Evolutionary conservation across 2,797 vertebrate genomes (phyloP), one percentile per base, ranked within the genome.

Genomic region (Otus scops): DNA sequence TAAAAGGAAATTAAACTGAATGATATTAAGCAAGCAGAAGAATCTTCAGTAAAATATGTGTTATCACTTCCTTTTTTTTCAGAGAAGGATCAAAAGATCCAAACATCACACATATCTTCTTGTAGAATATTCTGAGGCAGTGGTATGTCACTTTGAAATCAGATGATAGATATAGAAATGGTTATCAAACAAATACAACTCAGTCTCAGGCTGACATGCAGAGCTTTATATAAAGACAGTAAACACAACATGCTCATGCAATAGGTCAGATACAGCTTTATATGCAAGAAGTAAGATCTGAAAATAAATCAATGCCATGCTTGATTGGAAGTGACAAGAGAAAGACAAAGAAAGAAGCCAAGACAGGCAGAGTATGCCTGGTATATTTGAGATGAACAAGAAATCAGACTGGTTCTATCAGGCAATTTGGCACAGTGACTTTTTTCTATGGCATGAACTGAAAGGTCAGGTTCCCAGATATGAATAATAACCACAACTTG

Each of bases 291-390:
- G 32, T 78, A 77, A 83, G 15, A 75, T 70, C 16, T 59, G 38
- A 27, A 81, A 82, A 89, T 88, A 95, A 94, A 71, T 51, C 45
- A 95, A 92, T 88, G 93, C 43, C 71, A 54, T 92, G 48, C 82
- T 96, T 97, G 61, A 92, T 83, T 9, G 43, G 43, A 71, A 95
- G 38, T 47, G 36, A 92, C 45, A 74, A 86, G 48, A 85, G 17
- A 64, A 76, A 73, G 51, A 78, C 56, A 89, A 78, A 65, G 19
- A 61, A 50, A 84, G 28, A 68, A 81, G 15, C 9, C 63, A 87
- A 73, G 24, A 45, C 10, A 83, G 20, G 23, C n/a, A 89, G 26
- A 91, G 28, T 11, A 77, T 5, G 13, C 38, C 56, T 60, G 11
- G 7, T 64, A 3, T 67, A 32, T 76, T 92, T 86, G 36, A 96